Evolutionary conservation across 2,797 vertebrate species (phyloP), one percentile per base, ranked within the genome.

Genomic region (Novumbra hubbsi): DNA sequence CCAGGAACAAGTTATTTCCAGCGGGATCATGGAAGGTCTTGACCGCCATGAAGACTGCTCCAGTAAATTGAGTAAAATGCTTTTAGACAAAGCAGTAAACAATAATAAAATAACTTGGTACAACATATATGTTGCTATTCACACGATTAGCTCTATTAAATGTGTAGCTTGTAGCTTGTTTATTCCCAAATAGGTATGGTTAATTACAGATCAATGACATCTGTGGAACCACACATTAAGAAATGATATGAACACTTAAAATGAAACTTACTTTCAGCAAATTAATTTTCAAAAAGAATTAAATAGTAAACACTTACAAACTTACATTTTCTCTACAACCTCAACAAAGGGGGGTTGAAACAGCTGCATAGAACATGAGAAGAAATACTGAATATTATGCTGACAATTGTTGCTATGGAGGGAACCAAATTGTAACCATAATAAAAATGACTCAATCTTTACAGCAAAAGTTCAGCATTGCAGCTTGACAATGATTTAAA

Each of bases 171-270:
- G 41, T 45, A 45, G 41, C 41, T 45, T 45, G 41, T 45, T 45
- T 45, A 14, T 11, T 45, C 12, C 9, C 24, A 60, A 60, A 27
- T 21, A 60, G 21, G 7, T 57, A n/a, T 11, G n/a, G 52, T 57
- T 8, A 57, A 8, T 57, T 57, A 57, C 21, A 57, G 70, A 45
- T 68, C n/a, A 15, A 28, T 48, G 21, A 21, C 38, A 27, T 3
- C n/a, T 68, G 4, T 45, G 48, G 24, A 50, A 9, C 30, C 63
- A 62, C 55, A 67, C 4, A 55, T 67, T 45, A 72, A 65, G 69
- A 76, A 73, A 77, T 52, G 48, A 21, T 16, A 63, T 64, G 15
- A 27, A 28, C 41, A 69, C n/a, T n/a, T n/a, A n/a, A 27, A 41
- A 49, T 68, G 48, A 48, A 24, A 69, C 50, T 69, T 8, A 69